phyloP scores from a whole-genome alignment of 2,113 vertebrate genomes.

The Cryptomyrus ogoouensis region DNA sequence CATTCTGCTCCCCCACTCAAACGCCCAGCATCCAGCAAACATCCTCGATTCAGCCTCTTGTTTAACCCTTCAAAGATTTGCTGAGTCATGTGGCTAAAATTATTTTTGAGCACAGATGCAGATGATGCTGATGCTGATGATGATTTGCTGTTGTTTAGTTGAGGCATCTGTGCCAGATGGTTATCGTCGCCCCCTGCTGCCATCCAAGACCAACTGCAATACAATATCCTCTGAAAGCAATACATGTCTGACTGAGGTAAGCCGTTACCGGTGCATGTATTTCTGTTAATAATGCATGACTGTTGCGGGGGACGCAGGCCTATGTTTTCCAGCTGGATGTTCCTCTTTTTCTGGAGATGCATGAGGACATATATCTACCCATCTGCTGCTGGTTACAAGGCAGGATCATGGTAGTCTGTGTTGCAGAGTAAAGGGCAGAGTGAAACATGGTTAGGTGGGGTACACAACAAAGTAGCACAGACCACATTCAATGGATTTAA shows the following conservation, averaged over 20 bases:
- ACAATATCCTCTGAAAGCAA: conserved; percentile 11
- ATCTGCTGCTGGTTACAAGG: neutral
- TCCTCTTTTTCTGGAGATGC: neutral
- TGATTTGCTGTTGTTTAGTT: neutral
- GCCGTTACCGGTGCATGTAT: neutral
- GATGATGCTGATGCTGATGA: neutral
- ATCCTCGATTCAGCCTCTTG: neutral
- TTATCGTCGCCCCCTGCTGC: conserved; percentile 25
- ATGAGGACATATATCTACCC: neutral
- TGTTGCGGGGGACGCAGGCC: neutral
- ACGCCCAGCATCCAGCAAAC: neutral
- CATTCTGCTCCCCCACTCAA: neutral
- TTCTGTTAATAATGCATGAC: conserved; percentile 25
- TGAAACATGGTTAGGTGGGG: neutral
- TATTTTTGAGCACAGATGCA: neutral
- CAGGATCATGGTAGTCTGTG: neutral
- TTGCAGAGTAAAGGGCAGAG: neutral
- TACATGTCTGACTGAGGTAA: neutral
- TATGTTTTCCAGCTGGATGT: neutral
- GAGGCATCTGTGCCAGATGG: conserved; percentile 11
- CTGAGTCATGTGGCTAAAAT: neutral
- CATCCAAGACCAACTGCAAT: neutral
- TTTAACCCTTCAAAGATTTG: neutral
- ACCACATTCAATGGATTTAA: neutral
- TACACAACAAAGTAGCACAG: neutral